A percentile compares a stretch with the other conserved stretches of the same genome.
These are phyloP conservation scores for Porites divaricata DNA, from an alignment of 92 coral and sea anemone species.

Conservation along the genomic window DNA sequence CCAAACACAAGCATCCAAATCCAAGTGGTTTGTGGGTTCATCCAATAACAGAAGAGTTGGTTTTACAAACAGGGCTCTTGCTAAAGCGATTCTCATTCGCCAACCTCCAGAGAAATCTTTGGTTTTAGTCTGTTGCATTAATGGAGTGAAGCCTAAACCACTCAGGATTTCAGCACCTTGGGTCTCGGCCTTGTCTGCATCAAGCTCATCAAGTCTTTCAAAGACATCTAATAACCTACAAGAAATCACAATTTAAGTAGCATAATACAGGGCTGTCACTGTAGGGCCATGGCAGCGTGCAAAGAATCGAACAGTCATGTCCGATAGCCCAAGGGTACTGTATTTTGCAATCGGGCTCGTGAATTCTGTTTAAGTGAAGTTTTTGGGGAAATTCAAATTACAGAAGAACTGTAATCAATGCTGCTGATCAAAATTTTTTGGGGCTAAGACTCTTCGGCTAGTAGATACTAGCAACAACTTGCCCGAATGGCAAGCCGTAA, in stretches of 20 bases:
- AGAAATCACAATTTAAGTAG: background rate
- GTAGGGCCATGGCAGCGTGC: background rate
- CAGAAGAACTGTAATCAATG: too few species aligned
- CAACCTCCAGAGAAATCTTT: conserved; percentile 99
- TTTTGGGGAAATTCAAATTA: too few species aligned
- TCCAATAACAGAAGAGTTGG: conserved; percentile 91
- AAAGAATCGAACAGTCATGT: too few species aligned
- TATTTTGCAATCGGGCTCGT: too few species aligned
- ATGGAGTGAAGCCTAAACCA: conserved; percentile 94
- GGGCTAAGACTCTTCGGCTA: too few species aligned
- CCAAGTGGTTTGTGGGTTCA: conserved; percentile 98
- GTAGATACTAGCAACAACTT: too few species aligned
- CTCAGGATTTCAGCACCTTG: conserved; percentile 92
- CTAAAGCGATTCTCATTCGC: conserved; percentile 98
- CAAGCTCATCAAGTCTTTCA: conserved; percentile 97
- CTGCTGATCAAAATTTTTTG: too few species aligned
- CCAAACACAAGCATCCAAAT: conserved; percentile 99
- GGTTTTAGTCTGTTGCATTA: conserved; percentile 88
- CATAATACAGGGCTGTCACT: background rate
- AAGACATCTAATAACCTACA: conserved; percentile 85
- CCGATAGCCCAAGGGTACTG: too few species aligned
- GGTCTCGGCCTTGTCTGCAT: conserved; percentile 89
- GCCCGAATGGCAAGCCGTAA: too few species aligned
- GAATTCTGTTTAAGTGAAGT: too few species aligned
- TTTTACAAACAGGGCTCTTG: conserved; percentile 92